Conservation (phyloP, 2,113 vertebrate species). For the Petrocephalus zakoni region DNA sequence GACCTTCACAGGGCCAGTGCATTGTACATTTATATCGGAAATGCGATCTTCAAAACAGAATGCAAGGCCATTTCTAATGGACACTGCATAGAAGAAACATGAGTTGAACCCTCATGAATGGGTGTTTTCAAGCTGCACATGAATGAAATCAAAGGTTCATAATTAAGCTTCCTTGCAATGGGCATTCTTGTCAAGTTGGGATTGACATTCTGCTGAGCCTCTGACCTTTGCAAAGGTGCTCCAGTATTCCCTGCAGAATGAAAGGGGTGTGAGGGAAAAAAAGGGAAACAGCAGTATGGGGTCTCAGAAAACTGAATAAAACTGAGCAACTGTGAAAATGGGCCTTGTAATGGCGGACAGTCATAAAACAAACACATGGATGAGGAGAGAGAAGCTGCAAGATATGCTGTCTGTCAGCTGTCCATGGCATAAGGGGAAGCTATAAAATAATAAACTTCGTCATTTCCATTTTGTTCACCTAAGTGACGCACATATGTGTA, state of each 20-base stretch:
- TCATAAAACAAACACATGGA: conserved; percentile 24
- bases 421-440: not conserved
- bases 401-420: not conserved
- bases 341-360: conserved; percentile 8
- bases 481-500: not conserved
- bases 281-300: not conserved
- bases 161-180: conserved; percentile 61
- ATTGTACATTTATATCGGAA: not conserved
- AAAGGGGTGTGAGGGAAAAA: not conserved
- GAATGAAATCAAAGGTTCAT: conserved; percentile 50
- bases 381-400: not conserved
- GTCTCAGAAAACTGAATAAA: conserved; percentile 22
- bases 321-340: not conserved
- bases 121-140: conserved; percentile 35
- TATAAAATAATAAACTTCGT: not conserved
- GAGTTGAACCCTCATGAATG: not conserved
- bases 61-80: not conserved
- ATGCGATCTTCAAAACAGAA: not conserved
- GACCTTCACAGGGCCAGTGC: not conserved
- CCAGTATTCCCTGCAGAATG: conserved; percentile 63
- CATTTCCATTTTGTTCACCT: not conserved
- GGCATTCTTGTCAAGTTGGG: conserved; percentile 54
- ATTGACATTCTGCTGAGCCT: conserved; percentile 53
- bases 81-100: not conserved
- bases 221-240: conserved; percentile 56